Conservation (phyloP, 2,113 vertebrate species). For the Daubentonia madagascariensis region DNA sequence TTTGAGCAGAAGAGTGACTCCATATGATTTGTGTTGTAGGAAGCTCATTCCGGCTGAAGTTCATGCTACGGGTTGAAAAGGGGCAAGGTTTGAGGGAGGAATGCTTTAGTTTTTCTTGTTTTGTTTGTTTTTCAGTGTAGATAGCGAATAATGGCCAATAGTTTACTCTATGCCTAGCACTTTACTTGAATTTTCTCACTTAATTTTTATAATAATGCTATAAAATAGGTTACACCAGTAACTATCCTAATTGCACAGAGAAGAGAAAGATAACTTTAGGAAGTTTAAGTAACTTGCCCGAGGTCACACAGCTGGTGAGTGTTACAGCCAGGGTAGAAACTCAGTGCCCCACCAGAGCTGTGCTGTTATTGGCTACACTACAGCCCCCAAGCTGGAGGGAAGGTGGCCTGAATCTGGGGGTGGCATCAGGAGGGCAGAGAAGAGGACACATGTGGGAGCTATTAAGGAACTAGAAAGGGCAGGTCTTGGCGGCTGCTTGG, state of each 20-base stretch:
- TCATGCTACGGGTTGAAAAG: not conserved
- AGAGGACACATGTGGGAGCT: not conserved
- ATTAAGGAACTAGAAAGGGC: not conserved
- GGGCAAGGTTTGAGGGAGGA: not conserved
- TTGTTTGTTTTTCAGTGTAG: not conserved
- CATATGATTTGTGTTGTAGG: not conserved
- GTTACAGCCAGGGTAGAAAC: not conserved
- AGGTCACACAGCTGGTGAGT: not conserved
- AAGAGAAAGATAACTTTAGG: not conserved
- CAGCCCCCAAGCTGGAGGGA: not conserved
- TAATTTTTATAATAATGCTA: not conserved
- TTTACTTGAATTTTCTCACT: not conserved
- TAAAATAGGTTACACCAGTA: not conserved
- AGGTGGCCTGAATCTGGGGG: not conserved
- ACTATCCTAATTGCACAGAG: not conserved
- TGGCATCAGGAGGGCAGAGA: not conserved
- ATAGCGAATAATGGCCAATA: not conserved
- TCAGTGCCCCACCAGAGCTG: not conserved
- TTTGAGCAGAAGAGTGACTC: not conserved
- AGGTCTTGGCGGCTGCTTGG: not conserved
- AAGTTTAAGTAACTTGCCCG: not conserved
- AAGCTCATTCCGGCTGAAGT: not conserved
- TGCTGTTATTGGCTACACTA: not conserved
- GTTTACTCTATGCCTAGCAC: not conserved
- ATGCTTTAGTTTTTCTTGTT: not conserved